Evolutionary conservation across 2,888 invertebrate genomes (phyloP), one percentile per base, ranked within the genome.

Genomic region (Campoplex nolae): DNA sequence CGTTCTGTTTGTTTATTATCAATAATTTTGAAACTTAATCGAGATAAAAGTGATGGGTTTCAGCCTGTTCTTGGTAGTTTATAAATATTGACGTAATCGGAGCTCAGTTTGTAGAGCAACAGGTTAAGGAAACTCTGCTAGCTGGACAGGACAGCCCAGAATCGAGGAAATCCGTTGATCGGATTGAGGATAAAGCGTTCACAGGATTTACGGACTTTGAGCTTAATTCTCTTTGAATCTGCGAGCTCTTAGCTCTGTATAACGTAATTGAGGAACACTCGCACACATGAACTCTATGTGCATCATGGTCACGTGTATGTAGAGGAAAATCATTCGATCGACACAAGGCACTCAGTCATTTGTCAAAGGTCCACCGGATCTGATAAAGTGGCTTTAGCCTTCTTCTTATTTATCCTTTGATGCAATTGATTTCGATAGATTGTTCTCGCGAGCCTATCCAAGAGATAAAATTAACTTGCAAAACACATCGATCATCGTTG

Each of bases 181-280:
- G 94, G 92, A 93, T 93, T 92, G 93, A 92, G 92, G 92, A 58
- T 90, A 90, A 89, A 92, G 89, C 91, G 89, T 88, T 90, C 76
- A 82, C 32, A 76, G 82, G 84, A 76, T 86, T 86, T 84, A 76
- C 58, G 74, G 77, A 77, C 77, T 48, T 32, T 32, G 76, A 80
- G 86, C 73, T 86, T 83, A 83, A 54, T 56, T 76, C 80, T 73
- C 75, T 73, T 80, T 32, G 54, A 73, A 84, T 71, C 77, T 67
- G 23, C 23, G 48, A 74, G 56, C 67, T 56, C 80, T 80, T 58
- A 58, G 77, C 62, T 70, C 23, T 54, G 45, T 70, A 62, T 79
- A 16, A 13, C 68, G 54, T 71, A 81, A 76, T 80, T 73, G 67
- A 76, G 78, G 80, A 45, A 62, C 83, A 80, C 35, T 86, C 74